Base-by-base conservation (phyloP, 1,140 invertebrate genomes). In the Drosophila ohnishii region DNA sequence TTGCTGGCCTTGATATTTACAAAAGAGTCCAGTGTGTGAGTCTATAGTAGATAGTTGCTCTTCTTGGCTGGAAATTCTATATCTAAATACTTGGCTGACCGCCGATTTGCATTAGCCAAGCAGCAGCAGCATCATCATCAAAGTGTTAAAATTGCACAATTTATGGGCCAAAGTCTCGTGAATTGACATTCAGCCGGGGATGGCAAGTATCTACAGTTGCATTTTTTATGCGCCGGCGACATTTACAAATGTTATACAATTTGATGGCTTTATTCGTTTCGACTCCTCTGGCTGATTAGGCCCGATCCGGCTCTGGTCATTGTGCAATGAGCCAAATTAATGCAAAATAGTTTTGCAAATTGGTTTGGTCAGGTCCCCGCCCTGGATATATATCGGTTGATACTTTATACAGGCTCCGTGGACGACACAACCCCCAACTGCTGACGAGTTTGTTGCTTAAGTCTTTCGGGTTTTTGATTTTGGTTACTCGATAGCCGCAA, bases 1-100 rank as follows among this genome's bases (percentile, higher is more conserved):
- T 83, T 83, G 80, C 62, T 19, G 66, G 80, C 80, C 80, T 83
- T 83, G 80, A 83, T 83, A 83, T 83, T 83, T 84, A 84, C 80
- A 83, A 67, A 55, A 67, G 70, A 72, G 80, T 65, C 63, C 76
- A 66, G 40, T 39, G 69, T 55, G 10, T 67, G 42, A 44, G 42
- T 16, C 6, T 39, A 56, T 58, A 10, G 35, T 37, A 25, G 35
- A 51, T 45, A 53, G 74, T 62, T 62, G 73, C 50, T 63, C 71
- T 37, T 74, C 35, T 69, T 56, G 60, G 32, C 16, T 37, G 35
- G 30, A 65, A 71, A 64, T 69, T 75, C 73, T 82, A 14, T 48
- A 82, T 66, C 56, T 80, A 61, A 71, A 59, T 75, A 70, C 51
- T 37, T 44, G 48, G 40, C 63, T 77, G 79, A 62, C 79, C 79